Base-by-base conservation (phyloP, 2,888 invertebrate genomes). In the Crocallis elinguaria region DNA sequence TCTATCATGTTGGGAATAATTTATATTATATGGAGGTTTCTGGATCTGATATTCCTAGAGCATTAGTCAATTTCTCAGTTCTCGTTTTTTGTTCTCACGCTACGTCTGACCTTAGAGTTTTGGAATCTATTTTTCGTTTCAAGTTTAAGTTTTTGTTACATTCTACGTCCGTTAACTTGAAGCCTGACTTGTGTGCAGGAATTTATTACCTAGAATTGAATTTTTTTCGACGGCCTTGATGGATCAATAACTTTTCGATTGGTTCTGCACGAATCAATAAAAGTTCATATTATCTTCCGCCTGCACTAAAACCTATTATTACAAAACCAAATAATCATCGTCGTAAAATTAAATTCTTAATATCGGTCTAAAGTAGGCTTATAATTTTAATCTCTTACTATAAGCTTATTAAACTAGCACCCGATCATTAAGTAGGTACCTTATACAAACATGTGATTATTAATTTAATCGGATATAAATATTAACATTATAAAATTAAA, bases 401-500 rank as follows among this genome's bases (percentile, higher is more conserved):
- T 68, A 63, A n/a, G 60, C 60, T 61, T 64, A 60, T 57, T 62
- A 71, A 75, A 77, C 67, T 59, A 71, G 66, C 71, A 72, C 62
- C 66, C 57, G 62, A 73, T 77, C 70, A 68, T 69, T 70, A 67
- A 52, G 64, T 55, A 62, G n/a, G n/a, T n/a, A n/a, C n/a, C n/a
- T n/a, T n/a, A 68, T 57, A 62, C 71, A 75, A 77, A 79, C 75
- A 75, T 73, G 67, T 51, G 33, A 39, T 79, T 82, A 81, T 76
- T 79, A 79, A 79, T 80, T 73, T 67, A 73, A 66, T 64, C 71
- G 63, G 70, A 75, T 73, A 75, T 77, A 80, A 79, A 79, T 78
- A 82, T 82, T 78, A 79, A 74, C 71, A 78, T 78, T 77, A 71
- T 64, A 58, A 82, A 82, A 86, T 80, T 82, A 73, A 77, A 80